These are phyloP conservation scores for Myxocyprinus asiaticus DNA, from an alignment of 2,113 vertebrate species.

Conservation along the genomic window DNA sequence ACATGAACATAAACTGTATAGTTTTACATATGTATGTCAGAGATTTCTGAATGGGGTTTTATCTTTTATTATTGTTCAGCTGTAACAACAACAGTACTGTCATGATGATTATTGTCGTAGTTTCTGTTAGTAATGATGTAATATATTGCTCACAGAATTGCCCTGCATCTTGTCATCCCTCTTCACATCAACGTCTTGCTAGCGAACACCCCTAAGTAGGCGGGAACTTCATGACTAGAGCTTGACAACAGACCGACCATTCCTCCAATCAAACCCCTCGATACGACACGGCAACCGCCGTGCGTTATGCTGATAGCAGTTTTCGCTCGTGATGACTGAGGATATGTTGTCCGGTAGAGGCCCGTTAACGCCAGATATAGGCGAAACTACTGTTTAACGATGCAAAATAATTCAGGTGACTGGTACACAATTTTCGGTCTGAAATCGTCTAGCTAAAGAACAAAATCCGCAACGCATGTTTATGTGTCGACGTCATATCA, in stretches of 20 bases:
- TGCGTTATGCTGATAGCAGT: background rate
- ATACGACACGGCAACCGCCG: background rate
- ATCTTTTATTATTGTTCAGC: too few relatives aligned
- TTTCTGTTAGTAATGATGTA: too few relatives aligned
- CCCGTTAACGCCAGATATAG: background rate
- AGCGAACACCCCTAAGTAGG: conserved; percentile 2
- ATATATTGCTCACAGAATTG: too few relatives aligned
- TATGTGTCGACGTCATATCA: background rate
- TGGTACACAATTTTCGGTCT: background rate
- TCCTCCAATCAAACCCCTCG: conserved; percentile 27
- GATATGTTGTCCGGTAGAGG: conserved; percentile 10
- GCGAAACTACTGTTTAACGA: background rate
- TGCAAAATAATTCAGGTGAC: background rate
- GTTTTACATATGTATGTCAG: too few relatives aligned
- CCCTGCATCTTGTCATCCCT: too few relatives aligned
- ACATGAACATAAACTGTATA: too few relatives aligned
- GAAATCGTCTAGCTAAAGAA: background rate
- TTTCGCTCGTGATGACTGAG: background rate
- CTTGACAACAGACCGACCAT: background rate
- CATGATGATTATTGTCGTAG: too few relatives aligned
- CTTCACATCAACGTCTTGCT: too few relatives aligned
- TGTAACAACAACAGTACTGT: too few relatives aligned
- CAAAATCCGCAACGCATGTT: background rate
- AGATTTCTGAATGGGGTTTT: too few relatives aligned
- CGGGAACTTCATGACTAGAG: background rate